Conservation (phyloP, 2,797 vertebrate genomes). For the Menidia menidia region DNA sequence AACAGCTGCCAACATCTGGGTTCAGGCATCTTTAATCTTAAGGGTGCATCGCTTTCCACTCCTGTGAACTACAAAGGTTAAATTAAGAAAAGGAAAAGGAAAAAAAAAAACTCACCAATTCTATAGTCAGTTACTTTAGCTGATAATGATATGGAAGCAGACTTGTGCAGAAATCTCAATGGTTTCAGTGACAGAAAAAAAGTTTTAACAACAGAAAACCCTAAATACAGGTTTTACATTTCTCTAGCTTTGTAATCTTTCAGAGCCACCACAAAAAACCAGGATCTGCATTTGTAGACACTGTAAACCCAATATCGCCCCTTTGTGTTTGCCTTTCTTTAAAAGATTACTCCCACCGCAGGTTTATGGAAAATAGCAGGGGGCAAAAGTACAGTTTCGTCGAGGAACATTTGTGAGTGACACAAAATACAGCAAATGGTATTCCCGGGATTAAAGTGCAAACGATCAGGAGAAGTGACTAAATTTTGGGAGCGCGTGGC, state of each 20-base stretch:
- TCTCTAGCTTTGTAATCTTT: slow-evolving; percentile 31
- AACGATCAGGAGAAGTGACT: slow-evolving; percentile 52
- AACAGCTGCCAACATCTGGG: neutral
- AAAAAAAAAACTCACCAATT: slow-evolving; percentile 5
- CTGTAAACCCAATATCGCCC: slow-evolving; percentile 39
- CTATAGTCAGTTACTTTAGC: slow-evolving; percentile 4
- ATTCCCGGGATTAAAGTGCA: slow-evolving; percentile 91
- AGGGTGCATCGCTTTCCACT: neutral
- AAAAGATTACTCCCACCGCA: slow-evolving; percentile 46
- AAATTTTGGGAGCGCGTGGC: slow-evolving; percentile 75
- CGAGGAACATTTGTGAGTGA: slow-evolving; percentile 67
- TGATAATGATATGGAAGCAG: slow-evolving; percentile 26
- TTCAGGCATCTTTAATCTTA: slow-evolving; percentile 3
- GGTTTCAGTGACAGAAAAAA: slow-evolving; percentile 15
- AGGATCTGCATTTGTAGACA: slow-evolving; percentile 46
- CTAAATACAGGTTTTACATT: slow-evolving; percentile 37
- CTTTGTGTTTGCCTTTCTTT: slow-evolving; percentile 40
- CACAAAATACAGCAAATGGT: slow-evolving; percentile 73
- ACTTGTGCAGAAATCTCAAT: slow-evolving; percentile 22
- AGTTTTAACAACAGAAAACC: slow-evolving; percentile 41
- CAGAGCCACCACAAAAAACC: slow-evolving; percentile 36
- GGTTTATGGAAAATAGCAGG: slow-evolving; percentile 50
- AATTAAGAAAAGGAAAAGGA: slow-evolving; percentile 1
- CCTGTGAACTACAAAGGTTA: slow-evolving; percentile 1
- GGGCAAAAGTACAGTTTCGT: slow-evolving; percentile 65